Conservation (phyloP, 2,113 vertebrate genomes). For the Urocynchramus pylzowi region DNA sequence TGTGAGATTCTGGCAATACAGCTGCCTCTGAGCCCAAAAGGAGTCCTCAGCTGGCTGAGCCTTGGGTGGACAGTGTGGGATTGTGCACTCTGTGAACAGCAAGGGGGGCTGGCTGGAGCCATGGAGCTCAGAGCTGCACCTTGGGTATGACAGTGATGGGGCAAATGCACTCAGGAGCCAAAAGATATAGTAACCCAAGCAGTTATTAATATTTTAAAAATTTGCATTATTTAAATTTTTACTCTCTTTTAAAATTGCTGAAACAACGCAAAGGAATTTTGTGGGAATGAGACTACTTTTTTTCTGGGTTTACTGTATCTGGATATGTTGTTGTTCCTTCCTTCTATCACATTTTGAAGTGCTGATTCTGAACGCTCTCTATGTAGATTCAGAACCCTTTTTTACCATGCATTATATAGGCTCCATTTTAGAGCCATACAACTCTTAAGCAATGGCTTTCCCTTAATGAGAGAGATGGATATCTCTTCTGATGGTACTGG, state of each 20-base stretch:
- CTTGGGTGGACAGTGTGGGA: not conserved
- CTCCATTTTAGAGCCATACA: not conserved
- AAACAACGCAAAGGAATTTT: not conserved
- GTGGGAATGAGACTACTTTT: not conserved
- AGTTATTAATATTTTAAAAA: not conserved
- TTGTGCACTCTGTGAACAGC: not conserved
- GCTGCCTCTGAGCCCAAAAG: not conserved
- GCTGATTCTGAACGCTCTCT: not conserved
- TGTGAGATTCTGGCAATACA: not conserved
- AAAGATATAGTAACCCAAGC: not conserved
- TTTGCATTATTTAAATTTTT: not conserved
- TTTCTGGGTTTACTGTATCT: not conserved
- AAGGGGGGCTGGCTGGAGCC: not conserved
- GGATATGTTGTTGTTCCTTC: not conserved
- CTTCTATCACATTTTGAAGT: not conserved
- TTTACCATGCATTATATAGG: not conserved
- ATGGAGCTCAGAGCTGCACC: not conserved
- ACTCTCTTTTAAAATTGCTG: not conserved
- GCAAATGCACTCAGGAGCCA: not conserved
- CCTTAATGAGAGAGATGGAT: not conserved
- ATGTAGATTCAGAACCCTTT: not conserved
- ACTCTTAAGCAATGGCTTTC: not conserved
- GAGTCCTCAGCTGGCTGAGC: not conserved
- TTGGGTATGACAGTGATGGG: not conserved
- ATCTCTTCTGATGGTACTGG: not conserved